These are phyloP conservation scores for Protonemura montana DNA, from an alignment of 2,888 invertebrate species.

Conservation along the genomic window DNA sequence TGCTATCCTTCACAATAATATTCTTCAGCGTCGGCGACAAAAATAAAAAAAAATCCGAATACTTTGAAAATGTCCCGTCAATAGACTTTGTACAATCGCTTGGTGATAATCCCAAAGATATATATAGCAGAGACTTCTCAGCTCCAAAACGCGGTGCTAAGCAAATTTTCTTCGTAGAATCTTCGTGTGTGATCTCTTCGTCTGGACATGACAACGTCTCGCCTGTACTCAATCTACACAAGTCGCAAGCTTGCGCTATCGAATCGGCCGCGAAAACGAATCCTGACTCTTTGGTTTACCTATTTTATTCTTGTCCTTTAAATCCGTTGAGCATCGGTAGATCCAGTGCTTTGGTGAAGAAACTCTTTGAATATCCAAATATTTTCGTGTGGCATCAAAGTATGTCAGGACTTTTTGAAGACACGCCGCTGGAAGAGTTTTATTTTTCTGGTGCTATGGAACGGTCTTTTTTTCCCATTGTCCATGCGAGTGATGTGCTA, in stretches of 20 bases:
- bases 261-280: constrained; percentile 1
- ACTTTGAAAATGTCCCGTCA: neutral
- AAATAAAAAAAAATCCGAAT: neutral
- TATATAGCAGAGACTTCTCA: neutral
- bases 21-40: neutral
- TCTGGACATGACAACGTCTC: neutral
- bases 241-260: neutral
- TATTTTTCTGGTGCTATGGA: constrained; percentile 61
- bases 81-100: neutral
- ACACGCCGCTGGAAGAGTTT: constrained; percentile 67
- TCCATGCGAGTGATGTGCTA: constrained; percentile 72
- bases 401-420: constrained; percentile 46
- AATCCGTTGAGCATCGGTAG: neutral
- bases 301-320: constrained; percentile 18
- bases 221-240: neutral
- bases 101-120: neutral
- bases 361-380: constrained; percentile 17
- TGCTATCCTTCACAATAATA: neutral
- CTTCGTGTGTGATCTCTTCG: neutral
- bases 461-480: constrained; percentile 64
- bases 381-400: constrained; percentile 16
- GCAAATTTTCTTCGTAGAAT: neutral
- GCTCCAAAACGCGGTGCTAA: neutral
- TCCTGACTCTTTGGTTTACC: neutral
- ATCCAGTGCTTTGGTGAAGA: neutral